Conservation (phyloP, 2,888 invertebrate genomes). For the Volucella inflata region DNA sequence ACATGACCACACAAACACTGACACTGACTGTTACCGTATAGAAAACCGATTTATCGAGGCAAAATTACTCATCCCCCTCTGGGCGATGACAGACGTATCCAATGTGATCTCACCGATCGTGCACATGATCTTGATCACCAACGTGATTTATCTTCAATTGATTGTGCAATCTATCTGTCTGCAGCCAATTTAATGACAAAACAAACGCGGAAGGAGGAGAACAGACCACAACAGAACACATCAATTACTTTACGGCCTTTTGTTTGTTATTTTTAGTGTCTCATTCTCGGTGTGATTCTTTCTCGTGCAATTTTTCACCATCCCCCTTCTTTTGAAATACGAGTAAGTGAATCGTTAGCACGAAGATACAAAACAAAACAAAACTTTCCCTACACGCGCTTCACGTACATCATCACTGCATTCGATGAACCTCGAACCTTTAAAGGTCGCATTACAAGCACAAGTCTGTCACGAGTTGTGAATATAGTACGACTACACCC, state of each 20-base stretch:
- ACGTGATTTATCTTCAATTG: constrained; percentile 56
- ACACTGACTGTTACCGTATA: background rate
- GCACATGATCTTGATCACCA: constrained; percentile 70
- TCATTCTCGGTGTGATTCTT: background rate
- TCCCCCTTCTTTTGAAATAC: no score
- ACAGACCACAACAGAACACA: background rate
- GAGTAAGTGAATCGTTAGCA: background rate
- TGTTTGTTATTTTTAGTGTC: constrained; percentile 20
- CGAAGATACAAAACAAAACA: constrained; percentile 7
- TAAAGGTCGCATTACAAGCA: constrained; percentile 39
- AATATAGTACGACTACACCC: background rate
- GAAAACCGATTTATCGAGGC: background rate
- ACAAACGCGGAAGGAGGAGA: constrained; percentile 1
- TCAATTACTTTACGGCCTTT: background rate
- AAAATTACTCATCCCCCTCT: constrained; percentile 10
- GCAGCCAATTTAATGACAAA: constrained; percentile 28
- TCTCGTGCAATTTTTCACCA: background rate
- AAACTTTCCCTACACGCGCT: background rate
- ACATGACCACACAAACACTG: background rate
- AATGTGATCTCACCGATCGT: constrained; percentile 40
- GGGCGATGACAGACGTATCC: background rate
- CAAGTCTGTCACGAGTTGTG: background rate
- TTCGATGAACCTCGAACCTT: constrained; percentile 35
- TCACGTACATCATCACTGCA: background rate
- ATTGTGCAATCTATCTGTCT: constrained; percentile 44